Percentiles rank a stretch among this genome's conserved stretches.
Conservation (phyloP, 23 tunicate species). For the Aplidium turbinatum region DNA sequence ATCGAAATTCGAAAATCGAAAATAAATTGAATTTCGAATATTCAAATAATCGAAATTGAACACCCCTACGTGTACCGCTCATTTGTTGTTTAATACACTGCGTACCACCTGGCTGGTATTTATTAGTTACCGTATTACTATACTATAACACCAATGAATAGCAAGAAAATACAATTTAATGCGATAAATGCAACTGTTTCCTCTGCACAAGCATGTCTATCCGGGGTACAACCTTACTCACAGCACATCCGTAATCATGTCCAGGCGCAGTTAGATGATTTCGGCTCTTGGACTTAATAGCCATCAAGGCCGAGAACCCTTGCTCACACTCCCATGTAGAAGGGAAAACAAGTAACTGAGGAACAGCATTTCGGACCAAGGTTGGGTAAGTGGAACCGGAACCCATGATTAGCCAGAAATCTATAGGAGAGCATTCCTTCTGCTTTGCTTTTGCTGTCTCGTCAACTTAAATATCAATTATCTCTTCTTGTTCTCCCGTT, state of each 20-base stretch:
- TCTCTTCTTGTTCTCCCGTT: constrained; percentile 46
- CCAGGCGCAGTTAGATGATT: constrained; percentile 46
- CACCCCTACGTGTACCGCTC: too few species aligned
- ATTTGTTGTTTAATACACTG: too few species aligned
- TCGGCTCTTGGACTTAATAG: constrained; percentile 36
- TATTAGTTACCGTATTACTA: too few species aligned
- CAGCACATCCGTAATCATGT: constrained; percentile 43
- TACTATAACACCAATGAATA: constrained; percentile 4
- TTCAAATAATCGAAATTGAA: too few species aligned
- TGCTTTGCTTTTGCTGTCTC: constrained; percentile 44
- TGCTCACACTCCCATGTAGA: constrained; percentile 57
- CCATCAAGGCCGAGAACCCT: constrained; percentile 49
- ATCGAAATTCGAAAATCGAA: too few species aligned
- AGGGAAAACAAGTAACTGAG: constrained; percentile 46
- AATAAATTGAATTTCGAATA: too few species aligned
- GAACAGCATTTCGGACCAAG: constrained; percentile 52
- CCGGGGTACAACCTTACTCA: constrained; percentile 40
- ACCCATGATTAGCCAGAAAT: constrained; percentile 54
- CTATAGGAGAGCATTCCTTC: constrained; percentile 57
- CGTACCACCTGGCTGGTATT: too few species aligned
- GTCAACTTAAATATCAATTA: constrained; percentile 52
- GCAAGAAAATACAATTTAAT: constrained; percentile 11
- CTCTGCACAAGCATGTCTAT: constrained; percentile 4
- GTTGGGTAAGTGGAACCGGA: constrained; percentile 34
- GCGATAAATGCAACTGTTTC: constrained; percentile 31